Conservation (phyloP, 2,797 vertebrate species). For the Crenichthys baileyi region DNA sequence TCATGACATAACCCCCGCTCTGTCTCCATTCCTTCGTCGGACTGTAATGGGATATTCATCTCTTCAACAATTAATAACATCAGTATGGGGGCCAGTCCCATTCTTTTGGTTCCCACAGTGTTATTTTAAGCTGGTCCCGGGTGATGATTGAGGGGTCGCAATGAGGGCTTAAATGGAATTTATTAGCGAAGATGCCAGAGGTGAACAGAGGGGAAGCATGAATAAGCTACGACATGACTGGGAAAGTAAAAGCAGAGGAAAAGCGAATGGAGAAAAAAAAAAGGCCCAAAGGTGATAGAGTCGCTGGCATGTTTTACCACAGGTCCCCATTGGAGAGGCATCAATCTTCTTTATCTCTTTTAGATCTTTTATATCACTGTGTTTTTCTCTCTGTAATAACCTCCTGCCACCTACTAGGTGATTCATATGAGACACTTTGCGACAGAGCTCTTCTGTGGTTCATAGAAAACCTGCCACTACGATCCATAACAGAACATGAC, state of each 20-base stretch:
- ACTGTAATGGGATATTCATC: constrained; percentile 85
- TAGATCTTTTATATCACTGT: constrained; percentile 67
- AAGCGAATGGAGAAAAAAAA: constrained; percentile 28
- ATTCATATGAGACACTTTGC: constrained; percentile 69
- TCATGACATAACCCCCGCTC: constrained; percentile 76
- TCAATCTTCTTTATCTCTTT: constrained; percentile 79
- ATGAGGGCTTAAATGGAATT: constrained; percentile 78
- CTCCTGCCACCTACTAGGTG: constrained; percentile 71
- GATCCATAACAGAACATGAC: constrained; percentile 55
- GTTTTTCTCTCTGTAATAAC: constrained; percentile 76
- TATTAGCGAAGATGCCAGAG: constrained; percentile 71
- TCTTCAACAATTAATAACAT: constrained; percentile 83
- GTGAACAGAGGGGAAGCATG: constrained; percentile 53
- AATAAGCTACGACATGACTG: constrained; percentile 38
- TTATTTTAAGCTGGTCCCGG: constrained; percentile 80
- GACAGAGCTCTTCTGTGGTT: constrained; percentile 64
- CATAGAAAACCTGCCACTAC: constrained; percentile 62
- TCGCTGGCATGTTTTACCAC: constrained; percentile 72
- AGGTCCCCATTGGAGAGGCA: constrained; percentile 60
- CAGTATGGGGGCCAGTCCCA: constrained; percentile 62
- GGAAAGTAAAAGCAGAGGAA: constrained; percentile 30
- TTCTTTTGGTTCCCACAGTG: constrained; percentile 68
- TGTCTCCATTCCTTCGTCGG: constrained; percentile 73
- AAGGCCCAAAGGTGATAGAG: constrained; percentile 64
- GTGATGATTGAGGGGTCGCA: constrained; percentile 79